Percentiles rank a stretch among this genome's conserved stretches.
Evolutionary conservation across 2,888 invertebrate species (phyloP).

Genomic region (Dryadula phaetusa): DNA sequence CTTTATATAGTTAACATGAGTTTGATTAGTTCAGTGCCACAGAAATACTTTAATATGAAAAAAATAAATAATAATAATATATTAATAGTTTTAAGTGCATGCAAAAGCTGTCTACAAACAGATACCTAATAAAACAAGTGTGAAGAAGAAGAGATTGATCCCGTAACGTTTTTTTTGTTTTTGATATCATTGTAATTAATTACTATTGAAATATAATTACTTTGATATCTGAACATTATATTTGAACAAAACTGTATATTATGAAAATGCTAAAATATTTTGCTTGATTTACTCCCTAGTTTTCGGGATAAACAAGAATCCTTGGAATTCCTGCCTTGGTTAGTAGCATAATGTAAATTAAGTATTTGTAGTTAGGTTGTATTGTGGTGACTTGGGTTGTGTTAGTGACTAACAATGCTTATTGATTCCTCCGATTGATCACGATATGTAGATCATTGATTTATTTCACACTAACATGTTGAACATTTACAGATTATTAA

Average conservation of each 20-base stretch:
- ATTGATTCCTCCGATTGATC: background rate
- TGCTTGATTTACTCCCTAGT: conserved; percentile 86
- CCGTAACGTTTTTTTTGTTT: background rate
- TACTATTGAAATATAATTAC: conserved; percentile 28
- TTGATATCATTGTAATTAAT: conserved; percentile 27
- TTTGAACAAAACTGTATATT: conserved; percentile 33
- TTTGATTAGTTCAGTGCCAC: conserved; percentile 21
- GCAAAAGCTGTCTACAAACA: conserved; percentile 25
- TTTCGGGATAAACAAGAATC: conserved; percentile 91
- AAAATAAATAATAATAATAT: background rate
- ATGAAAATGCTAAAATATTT: conserved; percentile 60
- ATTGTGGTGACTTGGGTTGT: conserved; percentile 43
- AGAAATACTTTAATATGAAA: background rate
- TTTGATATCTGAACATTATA: conserved; percentile 31
- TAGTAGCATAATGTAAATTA: conserved; percentile 85
- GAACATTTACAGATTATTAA: background rate
- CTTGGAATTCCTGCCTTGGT: conserved; percentile 92
- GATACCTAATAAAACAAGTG: conserved; percentile 1
- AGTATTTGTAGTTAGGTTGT: conserved; percentile 59
- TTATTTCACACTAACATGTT: background rate
- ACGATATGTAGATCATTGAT: conserved; percentile 16
- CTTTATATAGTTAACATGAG: background rate
- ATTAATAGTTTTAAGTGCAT: conserved; percentile 18
- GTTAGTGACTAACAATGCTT: conserved; percentile 24
- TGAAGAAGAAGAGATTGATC: conserved; percentile 6